Base-by-base conservation (phyloP, 1,140 invertebrate genomes). In the Drosophila novamexicana region DNA sequence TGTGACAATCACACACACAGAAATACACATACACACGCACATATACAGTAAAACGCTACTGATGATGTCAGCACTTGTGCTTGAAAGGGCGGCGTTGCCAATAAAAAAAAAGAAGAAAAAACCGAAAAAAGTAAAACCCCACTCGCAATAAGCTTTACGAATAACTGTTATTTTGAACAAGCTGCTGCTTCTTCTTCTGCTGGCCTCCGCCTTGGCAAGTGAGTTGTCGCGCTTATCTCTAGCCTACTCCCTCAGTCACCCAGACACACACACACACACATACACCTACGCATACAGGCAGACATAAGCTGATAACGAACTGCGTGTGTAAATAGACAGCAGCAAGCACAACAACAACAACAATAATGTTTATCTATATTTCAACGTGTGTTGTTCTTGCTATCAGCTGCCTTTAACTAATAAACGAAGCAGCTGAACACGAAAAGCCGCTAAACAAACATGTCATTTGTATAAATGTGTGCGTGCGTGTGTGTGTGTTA, bases 221-320 rank as follows among this genome's bases (percentile, higher is more conserved):
- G n/a, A 54, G 66, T 68, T 84, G 66, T 77, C 44, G 53, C 45
- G 54, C 75, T 85, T 85, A 85, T 85, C 82, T 69, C 37, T 68
- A 37, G 16, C 45, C 45, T 34, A 40, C 34, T 52, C 44, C 45
- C 40, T 6, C 10, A 59, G 22, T 57, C 7, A 50, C 6, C 22
- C 7, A 22, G 42, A 37, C 29, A n/a, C 58, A 53, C 22, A n/a
- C 58, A 53, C 39, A 68, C 49, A 75, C 52, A 66, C 22, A 14
- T 14, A 22, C 22, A 29, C 22, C 2, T 29, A 29, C 22, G 4
- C 22, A 29, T 29, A 29, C 22, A 29, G 22, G 22, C 22, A 29
- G 22, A 29, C 18, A 42, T 14, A 34, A 40, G 14, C 44, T 75
- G 81, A 83, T 83, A 84, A 84, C 42, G 22, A 66, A 65, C 29